phyloP scores from a whole-genome alignment of 2,888 invertebrate genomes.

The Sphaerophoria rueppellii region DNA sequence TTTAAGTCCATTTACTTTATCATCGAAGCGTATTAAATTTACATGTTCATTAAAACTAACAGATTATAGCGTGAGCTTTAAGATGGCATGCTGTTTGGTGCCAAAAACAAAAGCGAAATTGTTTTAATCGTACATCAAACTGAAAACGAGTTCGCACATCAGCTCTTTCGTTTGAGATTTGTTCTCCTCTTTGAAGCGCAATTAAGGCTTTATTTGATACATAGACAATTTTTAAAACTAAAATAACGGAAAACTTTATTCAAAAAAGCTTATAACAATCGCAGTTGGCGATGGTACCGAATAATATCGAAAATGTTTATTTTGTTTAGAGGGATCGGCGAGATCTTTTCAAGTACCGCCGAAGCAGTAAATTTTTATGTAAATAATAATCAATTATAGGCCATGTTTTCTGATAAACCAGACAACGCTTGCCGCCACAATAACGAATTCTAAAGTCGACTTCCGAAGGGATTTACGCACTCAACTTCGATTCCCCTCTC shows the following conservation, averaged over 20 bases:
- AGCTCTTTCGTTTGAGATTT: constrained; percentile 19
- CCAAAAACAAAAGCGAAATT: background rate
- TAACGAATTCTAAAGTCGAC: constrained; percentile 8
- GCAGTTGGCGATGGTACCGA: no score
- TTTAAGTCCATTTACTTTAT: background rate
- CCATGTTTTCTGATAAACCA: constrained; percentile 66
- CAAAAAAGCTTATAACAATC: no score
- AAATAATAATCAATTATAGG: constrained; percentile 73
- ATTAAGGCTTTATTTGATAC: no score
- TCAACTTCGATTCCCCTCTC: background rate
- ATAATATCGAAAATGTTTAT: no score
- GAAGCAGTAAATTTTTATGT: constrained; percentile 67
- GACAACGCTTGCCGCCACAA: constrained; percentile 24
- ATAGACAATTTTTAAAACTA: no score
- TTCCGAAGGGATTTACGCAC: constrained; percentile 57
- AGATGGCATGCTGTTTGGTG: background rate
- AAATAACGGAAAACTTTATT: no score
- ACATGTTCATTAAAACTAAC: background rate
- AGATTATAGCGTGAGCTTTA: background rate
- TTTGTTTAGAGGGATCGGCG: no score
- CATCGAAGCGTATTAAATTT: background rate
- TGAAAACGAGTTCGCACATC: constrained; percentile 1
- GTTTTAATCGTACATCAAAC: background rate
- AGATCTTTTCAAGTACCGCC: constrained; percentile 35
- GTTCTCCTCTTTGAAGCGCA: background rate